Percentiles rank a stretch among this genome's conserved stretches.
Evolutionary conservation across 2,797 vertebrate species (phyloP).

Genomic region (Lates japonicus): DNA sequence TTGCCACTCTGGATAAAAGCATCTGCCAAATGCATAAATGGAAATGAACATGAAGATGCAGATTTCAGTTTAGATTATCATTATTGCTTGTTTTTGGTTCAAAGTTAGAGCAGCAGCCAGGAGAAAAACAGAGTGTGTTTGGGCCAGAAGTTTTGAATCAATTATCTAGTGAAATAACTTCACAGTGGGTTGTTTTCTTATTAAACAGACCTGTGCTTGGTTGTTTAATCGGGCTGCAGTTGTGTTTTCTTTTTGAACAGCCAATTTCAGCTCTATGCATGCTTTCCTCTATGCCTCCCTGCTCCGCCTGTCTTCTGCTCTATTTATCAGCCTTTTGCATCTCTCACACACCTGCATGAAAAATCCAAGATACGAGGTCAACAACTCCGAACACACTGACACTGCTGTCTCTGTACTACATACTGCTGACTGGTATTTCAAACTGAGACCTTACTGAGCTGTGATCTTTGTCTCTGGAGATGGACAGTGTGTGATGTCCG

Average conservation of each 20-base stretch:
- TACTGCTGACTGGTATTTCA: neutral
- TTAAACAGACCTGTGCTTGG: conserved; percentile 46
- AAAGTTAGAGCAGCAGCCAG: neutral
- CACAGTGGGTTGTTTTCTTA: conserved; percentile 59
- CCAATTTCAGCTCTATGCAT: neutral
- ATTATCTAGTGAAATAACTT: conserved; percentile 28
- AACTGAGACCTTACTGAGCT: conserved; percentile 2
- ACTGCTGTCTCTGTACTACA: neutral
- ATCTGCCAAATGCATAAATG: too few relatives aligned
- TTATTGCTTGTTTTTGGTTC: conserved; percentile 35
- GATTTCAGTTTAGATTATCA: conserved; percentile 23
- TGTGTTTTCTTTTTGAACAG: conserved; percentile 45
- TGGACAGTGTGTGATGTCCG: neutral
- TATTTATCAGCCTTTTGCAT: conserved; percentile 20
- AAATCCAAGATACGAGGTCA: conserved; percentile 6
- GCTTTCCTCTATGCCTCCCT: neutral
- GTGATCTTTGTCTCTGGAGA: neutral
- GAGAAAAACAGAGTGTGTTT: neutral
- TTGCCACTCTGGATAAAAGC: too few relatives aligned
- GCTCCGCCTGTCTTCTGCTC: conserved; percentile 10
- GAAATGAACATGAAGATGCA: neutral
- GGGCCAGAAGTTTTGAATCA: conserved; percentile 25
- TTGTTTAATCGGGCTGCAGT: conserved; percentile 36
- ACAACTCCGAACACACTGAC: neutral
- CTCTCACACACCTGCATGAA: conserved; percentile 43